phyloP scores from a whole-genome alignment of 2,888 invertebrate genomes.

The Lepidochrysops patricia region DNA sequence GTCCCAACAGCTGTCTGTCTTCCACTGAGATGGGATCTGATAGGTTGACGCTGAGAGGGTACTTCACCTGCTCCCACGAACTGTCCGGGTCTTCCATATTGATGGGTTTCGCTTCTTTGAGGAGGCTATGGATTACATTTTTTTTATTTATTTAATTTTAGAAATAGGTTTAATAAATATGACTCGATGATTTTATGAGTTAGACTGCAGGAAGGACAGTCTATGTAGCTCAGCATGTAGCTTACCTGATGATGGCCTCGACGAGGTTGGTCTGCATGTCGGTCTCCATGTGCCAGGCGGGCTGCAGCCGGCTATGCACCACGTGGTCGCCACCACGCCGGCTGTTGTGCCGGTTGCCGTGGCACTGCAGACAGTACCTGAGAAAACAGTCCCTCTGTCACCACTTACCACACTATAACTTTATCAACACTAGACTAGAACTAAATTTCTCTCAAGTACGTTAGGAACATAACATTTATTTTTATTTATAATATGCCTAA shows the following conservation, averaged over 20 bases:
- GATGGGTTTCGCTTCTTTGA: slow-evolving; percentile 93
- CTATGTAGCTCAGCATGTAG: background rate
- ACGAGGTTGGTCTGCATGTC: slow-evolving; percentile 95
- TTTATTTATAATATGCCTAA: too few species aligned
- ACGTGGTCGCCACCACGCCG: slow-evolving; percentile 92
- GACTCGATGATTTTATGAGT: too few species aligned
- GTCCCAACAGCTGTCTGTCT: slow-evolving; percentile 89
- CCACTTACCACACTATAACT: too few species aligned
- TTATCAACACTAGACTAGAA: too few species aligned
- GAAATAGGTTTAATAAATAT: too few species aligned
- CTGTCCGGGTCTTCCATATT: slow-evolving; percentile 77
- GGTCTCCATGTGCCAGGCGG: slow-evolving; percentile 91
- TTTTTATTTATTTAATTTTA: too few species aligned
- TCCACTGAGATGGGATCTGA: slow-evolving; percentile 84
- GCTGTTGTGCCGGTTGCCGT: slow-evolving; percentile 90
- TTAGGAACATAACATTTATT: too few species aligned
- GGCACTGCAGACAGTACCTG: slow-evolving; percentile 92
- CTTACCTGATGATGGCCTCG: slow-evolving; percentile 92
- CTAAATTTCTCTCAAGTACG: too few species aligned
- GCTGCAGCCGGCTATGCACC: slow-evolving; percentile 88
- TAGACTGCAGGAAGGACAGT: too few species aligned
- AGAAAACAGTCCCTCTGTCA: too few species aligned
- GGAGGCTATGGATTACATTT: slow-evolving; percentile 77
- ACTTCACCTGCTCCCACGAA: slow-evolving; percentile 51
- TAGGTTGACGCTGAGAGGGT: slow-evolving; percentile 49